A percentile compares a stretch with the other conserved stretches of the same genome.
Conservation (phyloP, 2,888 invertebrate species). For the Megaustenia siamemsis region DNA sequence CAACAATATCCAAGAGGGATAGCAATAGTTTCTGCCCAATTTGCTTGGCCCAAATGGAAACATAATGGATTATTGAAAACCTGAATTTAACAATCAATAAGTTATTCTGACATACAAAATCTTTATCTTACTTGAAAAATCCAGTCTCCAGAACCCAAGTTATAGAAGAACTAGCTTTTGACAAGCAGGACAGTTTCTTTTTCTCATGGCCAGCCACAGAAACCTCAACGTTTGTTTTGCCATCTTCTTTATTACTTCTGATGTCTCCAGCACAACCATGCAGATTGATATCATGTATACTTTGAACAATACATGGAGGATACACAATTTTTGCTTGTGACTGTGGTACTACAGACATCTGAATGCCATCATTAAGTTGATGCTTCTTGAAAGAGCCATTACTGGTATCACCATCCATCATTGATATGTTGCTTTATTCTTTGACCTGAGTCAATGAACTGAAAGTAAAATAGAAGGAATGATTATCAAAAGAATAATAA, state of each 20-base stretch:
- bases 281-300: background rate
- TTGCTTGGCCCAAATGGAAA: no score
- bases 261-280: background rate
- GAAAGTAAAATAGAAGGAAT: no score
- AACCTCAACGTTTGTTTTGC: background rate
- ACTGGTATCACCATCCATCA: background rate
- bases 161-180: slow-evolving; percentile 38
- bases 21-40: no score
- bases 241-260: background rate
- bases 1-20: no score
- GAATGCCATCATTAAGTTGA: background rate
- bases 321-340: background rate
- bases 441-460: background rate
- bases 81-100: no score
- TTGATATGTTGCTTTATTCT: background rate
- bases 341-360: background rate
- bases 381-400: background rate
- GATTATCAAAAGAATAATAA: no score
- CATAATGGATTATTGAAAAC: no score
- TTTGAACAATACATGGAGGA: slow-evolving; percentile 25
- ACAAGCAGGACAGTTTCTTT: slow-evolving; percentile 17
- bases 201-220: background rate
- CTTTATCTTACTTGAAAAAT: slow-evolving; percentile 45
- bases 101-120: background rate
- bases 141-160: slow-evolving; percentile 36